Conservation (phyloP, 2,113 vertebrate genomes). For the Ginglymostoma cirratum region DNA sequence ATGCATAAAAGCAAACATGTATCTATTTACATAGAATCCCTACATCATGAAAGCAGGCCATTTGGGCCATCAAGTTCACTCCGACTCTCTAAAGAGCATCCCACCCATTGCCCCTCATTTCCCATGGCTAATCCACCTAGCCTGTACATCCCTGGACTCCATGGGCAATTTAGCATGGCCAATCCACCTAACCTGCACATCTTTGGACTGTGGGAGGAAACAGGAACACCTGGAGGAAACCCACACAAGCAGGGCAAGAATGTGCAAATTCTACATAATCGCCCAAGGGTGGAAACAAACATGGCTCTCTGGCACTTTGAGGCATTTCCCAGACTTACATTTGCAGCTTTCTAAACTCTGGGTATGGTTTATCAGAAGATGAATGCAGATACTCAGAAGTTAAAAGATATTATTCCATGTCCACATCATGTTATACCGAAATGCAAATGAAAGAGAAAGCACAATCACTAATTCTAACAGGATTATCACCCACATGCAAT, state of each 20-base stretch:
- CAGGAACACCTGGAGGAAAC: too few species aligned
- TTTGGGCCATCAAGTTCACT: too few species aligned
- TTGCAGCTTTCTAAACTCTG: background rate
- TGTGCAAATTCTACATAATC: too few species aligned
- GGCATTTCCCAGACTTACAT: background rate
- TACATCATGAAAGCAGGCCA: too few species aligned
- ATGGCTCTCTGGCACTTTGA: too few species aligned
- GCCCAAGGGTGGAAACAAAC: too few species aligned
- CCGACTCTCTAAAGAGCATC: too few species aligned
- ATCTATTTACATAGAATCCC: background rate
- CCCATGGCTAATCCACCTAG: background rate
- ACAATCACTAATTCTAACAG: background rate
- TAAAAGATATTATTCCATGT: background rate
- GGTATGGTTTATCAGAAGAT: background rate
- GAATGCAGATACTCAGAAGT: background rate
- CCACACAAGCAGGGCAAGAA: too few species aligned
- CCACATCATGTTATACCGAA: background rate
- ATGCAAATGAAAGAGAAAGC: background rate
- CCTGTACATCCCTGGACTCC: too few species aligned
- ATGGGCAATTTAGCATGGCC: too few species aligned
- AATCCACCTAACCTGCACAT: too few species aligned
- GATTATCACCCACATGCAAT: background rate
- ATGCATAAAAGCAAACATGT: background rate
- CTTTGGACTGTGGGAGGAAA: too few species aligned
- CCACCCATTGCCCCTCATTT: background rate